These are phyloP conservation scores for Tinea pellionella DNA, from an alignment of 2,888 invertebrate species.

Conservation along the genomic window DNA sequence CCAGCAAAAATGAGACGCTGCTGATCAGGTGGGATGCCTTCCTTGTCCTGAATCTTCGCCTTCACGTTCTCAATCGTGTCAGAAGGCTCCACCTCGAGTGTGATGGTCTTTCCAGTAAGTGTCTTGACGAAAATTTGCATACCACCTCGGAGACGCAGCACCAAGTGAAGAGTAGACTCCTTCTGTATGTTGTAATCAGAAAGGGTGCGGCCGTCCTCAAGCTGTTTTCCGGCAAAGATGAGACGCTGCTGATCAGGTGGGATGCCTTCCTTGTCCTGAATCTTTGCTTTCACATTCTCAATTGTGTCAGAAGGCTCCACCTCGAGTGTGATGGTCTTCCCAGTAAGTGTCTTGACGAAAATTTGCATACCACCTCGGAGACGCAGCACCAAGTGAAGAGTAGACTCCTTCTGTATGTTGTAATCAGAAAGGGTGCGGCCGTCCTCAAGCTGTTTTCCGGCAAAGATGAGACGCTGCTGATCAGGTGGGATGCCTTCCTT, in stretches of 20 bases:
- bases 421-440: conserved; percentile 21
- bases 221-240: conserved; percentile 21
- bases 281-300: conserved; percentile 21
- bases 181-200: conserved; percentile 22
- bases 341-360: conserved; percentile 21
- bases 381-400: conserved; percentile 20
- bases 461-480: conserved; percentile 20
- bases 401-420: conserved; percentile 21
- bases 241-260: conserved; percentile 21
- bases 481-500: conserved; percentile 22
- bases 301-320: conserved; percentile 21
- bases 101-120: conserved; percentile 19
- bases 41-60: conserved; percentile 45
- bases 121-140: conserved; percentile 20
- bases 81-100: conserved; percentile 17
- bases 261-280: conserved; percentile 21
- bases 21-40: conserved; percentile 46
- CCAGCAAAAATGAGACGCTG: conserved; percentile 44
- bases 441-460: conserved; percentile 21
- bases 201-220: conserved; percentile 20
- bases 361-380: conserved; percentile 22
- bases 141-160: conserved; percentile 19
- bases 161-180: conserved; percentile 18
- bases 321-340: conserved; percentile 21
- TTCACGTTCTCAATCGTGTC: conserved; percentile 50